Evolutionary conservation across 2,113 vertebrate species (phyloP), one percentile per base, ranked within the genome.

Genomic region (Xenopus borealis): DNA sequence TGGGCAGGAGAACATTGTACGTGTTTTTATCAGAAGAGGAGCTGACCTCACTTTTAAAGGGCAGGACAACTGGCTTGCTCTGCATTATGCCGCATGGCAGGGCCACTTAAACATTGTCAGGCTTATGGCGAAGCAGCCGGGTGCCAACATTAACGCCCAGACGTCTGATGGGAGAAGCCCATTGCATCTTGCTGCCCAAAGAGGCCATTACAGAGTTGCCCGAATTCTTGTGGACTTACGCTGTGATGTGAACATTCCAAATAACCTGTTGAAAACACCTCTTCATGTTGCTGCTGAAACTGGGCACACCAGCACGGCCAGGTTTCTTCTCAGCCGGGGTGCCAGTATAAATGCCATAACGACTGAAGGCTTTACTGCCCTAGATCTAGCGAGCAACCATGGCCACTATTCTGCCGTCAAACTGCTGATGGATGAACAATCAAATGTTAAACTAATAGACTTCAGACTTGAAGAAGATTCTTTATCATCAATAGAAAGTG

Each of bases 41-140:
- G 94, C 90, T 0, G 91, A 94, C 0, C 88, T 91, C 9, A 89
- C 86, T 50, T 70, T 92, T 72, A 91, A 77, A 68, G 95, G 95
- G 0, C 96, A 95, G 82, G 95, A 95, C 8, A 87, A 93, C 83
- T 99, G 97, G 97, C 92, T 93, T 11, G 92, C 96, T 0, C 86
- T 99, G 1, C 96, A 98, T 83, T 92, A 96, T 0, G 95, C 97
- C 0, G 89, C 97, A 71, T 99, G 97, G 96, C 94, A 96, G 58
- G 97, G 97, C 0, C 96, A 98, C 58, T 89, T 97, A n/a, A 84
- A 93, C 78, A 95, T 99, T 0, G 94, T 95, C 13, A 96, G 94
- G 85, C 93, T 99, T 64, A 89, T 99, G 78, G 90, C 94, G 33
- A 96, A 95, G 84, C 96, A 97, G 82, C 91, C 89, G 0, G 89